phyloP scores from a whole-genome alignment of 53 echinoderm and acorn worm species.

The Luidia sarsii region DNA sequence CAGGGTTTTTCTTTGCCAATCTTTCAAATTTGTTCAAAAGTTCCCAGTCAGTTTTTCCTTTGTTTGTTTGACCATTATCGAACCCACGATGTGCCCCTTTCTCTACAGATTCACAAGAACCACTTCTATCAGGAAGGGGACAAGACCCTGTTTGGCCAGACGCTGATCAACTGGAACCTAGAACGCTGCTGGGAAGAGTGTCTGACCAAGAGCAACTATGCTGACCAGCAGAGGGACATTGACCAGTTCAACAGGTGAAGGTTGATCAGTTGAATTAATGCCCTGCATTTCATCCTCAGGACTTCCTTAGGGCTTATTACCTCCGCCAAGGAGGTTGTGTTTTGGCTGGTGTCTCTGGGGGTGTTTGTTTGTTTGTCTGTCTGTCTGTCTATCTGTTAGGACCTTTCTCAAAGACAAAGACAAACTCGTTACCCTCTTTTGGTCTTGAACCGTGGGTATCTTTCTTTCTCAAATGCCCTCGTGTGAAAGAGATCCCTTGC shows the following conservation, averaged over 20 bases:
- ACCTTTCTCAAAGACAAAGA: too few relatives aligned
- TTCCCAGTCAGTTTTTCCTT: neutral
- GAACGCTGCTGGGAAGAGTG: slow-evolving; percentile 89
- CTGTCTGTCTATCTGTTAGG: too few relatives aligned
- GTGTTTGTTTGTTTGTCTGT: too few relatives aligned
- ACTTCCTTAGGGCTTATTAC: too few relatives aligned
- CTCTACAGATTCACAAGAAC: slow-evolving; percentile 66
- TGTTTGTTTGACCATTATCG: neutral
- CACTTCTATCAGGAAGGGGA: slow-evolving; percentile 86
- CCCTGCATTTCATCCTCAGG: too few relatives aligned
- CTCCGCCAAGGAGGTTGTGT: too few relatives aligned
- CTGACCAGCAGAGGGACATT: slow-evolving; percentile 61
- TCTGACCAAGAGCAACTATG: slow-evolving; percentile 66
- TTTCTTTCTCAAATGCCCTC: neutral
- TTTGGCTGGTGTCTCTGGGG: too few relatives aligned
- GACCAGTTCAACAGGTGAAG: slow-evolving; percentile 71
- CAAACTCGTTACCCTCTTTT: too few relatives aligned
- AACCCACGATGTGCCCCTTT: neutral
- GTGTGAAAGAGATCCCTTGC: neutral
- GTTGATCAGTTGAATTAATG: too few relatives aligned
- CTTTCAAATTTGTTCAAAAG: too few relatives aligned
- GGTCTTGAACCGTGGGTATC: neutral
- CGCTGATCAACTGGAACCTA: slow-evolving; percentile 52
- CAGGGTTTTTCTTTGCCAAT: neutral
- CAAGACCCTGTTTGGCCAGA: slow-evolving; percentile 65